phyloP scores from a whole-genome alignment of 1,140 invertebrate species.

The Monochamus saltuarius region DNA sequence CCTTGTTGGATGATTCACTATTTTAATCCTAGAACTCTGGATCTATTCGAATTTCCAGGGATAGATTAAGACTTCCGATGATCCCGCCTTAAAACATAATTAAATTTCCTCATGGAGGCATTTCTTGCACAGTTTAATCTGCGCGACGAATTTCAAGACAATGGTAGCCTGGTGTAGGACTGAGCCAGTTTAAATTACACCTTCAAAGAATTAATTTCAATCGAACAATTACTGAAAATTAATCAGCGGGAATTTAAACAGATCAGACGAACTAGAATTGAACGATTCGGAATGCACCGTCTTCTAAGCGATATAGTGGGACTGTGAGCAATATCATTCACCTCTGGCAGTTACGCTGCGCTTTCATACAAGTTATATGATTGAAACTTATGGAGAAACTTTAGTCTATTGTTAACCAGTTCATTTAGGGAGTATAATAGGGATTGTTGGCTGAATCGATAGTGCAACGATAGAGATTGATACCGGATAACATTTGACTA shows the following conservation, averaged over 20 bases:
- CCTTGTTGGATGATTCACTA: too few species aligned
- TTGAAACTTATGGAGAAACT: too few species aligned
- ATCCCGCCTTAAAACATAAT: slow-evolving; percentile 12
- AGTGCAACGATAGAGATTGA: too few species aligned
- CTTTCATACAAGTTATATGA: too few species aligned
- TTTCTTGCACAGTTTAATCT: slow-evolving; percentile 24
- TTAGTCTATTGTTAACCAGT: too few species aligned
- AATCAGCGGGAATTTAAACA: slow-evolving; percentile 36
- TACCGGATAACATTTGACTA: too few species aligned
- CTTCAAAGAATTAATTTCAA: slow-evolving; percentile 34
- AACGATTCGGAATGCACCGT: slow-evolving; percentile 1
- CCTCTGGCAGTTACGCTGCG: too few species aligned
- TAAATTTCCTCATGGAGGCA: slow-evolving; percentile 27
- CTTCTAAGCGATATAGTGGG: background rate
- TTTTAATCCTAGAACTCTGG: too few species aligned
- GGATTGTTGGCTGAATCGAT: too few species aligned
- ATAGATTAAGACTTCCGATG: background rate
- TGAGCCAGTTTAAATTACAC: slow-evolving; percentile 30
- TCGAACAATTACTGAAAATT: slow-evolving; percentile 37
- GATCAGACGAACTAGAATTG: slow-evolving; percentile 23
- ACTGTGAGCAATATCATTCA: too few species aligned
- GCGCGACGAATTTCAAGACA: slow-evolving; percentile 25
- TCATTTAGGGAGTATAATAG: too few species aligned
- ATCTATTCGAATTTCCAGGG: too few species aligned
- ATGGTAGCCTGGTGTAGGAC: slow-evolving; percentile 6